phyloP scores from a whole-genome alignment of 1,140 invertebrate genomes.

The Atta cephalotes region DNA sequence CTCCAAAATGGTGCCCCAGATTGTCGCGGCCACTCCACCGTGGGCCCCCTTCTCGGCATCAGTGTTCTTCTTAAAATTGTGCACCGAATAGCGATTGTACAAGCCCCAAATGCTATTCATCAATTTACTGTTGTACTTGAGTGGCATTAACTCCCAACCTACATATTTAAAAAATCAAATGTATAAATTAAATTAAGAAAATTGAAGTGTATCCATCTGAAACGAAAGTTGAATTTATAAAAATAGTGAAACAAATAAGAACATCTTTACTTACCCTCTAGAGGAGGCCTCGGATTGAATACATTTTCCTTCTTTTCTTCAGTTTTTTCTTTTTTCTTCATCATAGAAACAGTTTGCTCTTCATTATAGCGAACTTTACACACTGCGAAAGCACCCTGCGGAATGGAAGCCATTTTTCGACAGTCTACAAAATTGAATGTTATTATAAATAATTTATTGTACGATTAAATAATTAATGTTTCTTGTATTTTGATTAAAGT shows the following conservation, averaged over 20 bases:
- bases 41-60: slow-evolving; percentile 85
- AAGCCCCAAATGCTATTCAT: slow-evolving; percentile 97
- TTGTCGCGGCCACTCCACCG: slow-evolving; percentile 64
- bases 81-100: slow-evolving; percentile 94
- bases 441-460: not conserved
- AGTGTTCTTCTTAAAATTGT: slow-evolving; percentile 93
- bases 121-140: slow-evolving; percentile 94
- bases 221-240: slow-evolving; percentile 18
- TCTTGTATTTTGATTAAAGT: not conserved
- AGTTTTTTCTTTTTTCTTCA: slow-evolving; percentile 74
- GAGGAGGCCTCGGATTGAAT: slow-evolving; percentile 65
- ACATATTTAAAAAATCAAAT: slow-evolving; percentile 27
- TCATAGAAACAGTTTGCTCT: slow-evolving; percentile 82
- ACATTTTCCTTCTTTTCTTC: slow-evolving; percentile 72
- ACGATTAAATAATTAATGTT: not conserved
- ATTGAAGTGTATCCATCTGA: no score
- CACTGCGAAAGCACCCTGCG: slow-evolving; percentile 87
- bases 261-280: slow-evolving; percentile 68
- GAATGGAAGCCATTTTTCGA: slow-evolving; percentile 87
- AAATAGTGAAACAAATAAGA: not conserved
- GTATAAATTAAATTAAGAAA: not conserved
- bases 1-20: slow-evolving; percentile 64
- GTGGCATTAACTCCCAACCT: slow-evolving; percentile 87
- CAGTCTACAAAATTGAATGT: slow-evolving; percentile 75
- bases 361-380: slow-evolving; percentile 86